Percentiles rank a stretch among this genome's conserved stretches.
phyloP scores from a whole-genome alignment of 35 echinoderm and acorn worm genomes.

The Amphiura filiformis region DNA sequence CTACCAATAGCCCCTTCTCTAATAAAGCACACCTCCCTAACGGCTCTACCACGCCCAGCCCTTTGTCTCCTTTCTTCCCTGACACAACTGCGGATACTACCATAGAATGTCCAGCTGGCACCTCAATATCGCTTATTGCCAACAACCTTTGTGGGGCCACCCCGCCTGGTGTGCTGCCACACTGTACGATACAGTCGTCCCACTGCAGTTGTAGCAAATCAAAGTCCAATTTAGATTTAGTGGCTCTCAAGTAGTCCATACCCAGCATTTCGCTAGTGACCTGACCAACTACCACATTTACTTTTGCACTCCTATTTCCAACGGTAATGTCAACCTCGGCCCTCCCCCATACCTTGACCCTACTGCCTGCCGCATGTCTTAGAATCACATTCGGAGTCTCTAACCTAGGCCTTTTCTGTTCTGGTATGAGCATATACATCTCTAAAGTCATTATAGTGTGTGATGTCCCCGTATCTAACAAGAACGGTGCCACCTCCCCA shows the following conservation, averaged over 20 bases:
- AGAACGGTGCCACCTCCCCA: not conserved
- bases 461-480: not conserved
- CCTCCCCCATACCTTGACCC: not conserved
- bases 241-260: not conserved
- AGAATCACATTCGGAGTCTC: not conserved
- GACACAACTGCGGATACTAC: not conserved
- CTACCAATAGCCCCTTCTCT: not conserved
- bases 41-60: no score
- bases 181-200: not conserved
- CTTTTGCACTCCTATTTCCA: not conserved
- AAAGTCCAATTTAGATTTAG: not conserved
- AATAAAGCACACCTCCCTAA: not conserved
- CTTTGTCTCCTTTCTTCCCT: not conserved
- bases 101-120: not conserved
- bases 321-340: not conserved
- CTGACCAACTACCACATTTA: not conserved
- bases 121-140: not conserved
- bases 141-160: not conserved
- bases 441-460: not conserved
- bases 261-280: not conserved
- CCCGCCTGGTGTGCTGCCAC: not conserved
- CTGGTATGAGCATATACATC: not conserved
- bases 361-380: not conserved
- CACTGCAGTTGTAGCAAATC: not conserved
- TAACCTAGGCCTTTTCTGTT: not conserved